phyloP scores from a whole-genome alignment of 1,140 invertebrate genomes.

The Sipha flava region DNA sequence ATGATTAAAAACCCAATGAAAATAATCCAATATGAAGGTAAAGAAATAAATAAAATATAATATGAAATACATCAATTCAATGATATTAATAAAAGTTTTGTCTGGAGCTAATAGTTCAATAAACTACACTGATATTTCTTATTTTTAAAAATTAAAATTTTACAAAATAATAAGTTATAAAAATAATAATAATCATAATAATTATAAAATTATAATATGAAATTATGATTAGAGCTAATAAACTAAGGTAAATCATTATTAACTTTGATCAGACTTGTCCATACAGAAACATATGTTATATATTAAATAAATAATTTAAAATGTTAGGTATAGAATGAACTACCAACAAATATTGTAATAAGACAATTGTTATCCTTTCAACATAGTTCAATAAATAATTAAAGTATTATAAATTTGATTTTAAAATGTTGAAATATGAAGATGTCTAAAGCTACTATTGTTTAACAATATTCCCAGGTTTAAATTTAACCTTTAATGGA shows the following conservation, averaged over 20 bases:
- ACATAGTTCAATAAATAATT: background rate
- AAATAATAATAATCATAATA: constrained; percentile 13
- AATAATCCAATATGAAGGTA: background rate
- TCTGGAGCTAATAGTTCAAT: background rate
- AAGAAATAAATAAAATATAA: background rate
- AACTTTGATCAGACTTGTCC: background rate
- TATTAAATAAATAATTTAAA: background rate
- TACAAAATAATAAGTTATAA: constrained; percentile 18
- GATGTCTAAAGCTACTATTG: background rate
- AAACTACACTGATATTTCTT: background rate
- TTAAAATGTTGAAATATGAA: background rate
- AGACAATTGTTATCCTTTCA: background rate
- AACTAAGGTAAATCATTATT: background rate
- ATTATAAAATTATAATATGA: constrained; percentile 13
- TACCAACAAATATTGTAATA: background rate
- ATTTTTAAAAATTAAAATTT: background rate
- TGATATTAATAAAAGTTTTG: background rate
- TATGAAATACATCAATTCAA: background rate
- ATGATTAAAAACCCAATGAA: background rate
- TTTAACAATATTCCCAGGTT: background rate
- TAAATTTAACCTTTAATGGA: background rate
- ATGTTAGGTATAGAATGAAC: background rate
- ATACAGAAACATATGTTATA: background rate
- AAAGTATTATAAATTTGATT: background rate
- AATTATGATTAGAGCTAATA: constrained; percentile 11